Conservation (phyloP, 2,797 vertebrate species). For the Acanthornis magna region DNA sequence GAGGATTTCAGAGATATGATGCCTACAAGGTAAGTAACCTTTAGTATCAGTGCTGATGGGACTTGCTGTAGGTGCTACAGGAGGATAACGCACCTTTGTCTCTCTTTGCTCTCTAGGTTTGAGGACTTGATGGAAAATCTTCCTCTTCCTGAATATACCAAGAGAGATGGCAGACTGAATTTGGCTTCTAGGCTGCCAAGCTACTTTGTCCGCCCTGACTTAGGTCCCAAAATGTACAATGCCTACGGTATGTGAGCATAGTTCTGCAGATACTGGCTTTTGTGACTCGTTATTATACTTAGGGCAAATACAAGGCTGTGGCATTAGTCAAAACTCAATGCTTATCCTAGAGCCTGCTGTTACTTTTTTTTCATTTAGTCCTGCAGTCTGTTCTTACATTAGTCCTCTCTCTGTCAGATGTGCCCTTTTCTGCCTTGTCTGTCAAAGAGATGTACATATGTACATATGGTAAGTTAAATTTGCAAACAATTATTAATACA, state of each 20-base stretch:
- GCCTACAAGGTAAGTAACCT: slow-evolving; percentile 86
- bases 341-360: neutral
- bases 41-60: neutral
- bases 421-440: neutral
- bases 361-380: neutral
- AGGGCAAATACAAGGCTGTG: neutral
- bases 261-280: neutral
- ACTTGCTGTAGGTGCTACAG: neutral
- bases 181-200: slow-evolving; percentile 95
- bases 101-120: slow-evolving; percentile 81
- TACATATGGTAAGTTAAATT: neutral
- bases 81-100: neutral
- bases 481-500: neutral
- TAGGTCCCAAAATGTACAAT: slow-evolving; percentile 99
- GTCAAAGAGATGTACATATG: neutral
- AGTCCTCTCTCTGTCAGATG: neutral
- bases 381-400: neutral
- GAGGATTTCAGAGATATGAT: slow-evolving; percentile 99
- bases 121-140: slow-evolving; percentile 97
- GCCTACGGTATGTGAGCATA: slow-evolving; percentile 88
- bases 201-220: slow-evolving; percentile 97
- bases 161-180: slow-evolving; percentile 96
- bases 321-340: neutral
- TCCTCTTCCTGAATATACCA: slow-evolving; percentile 97
- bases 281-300: neutral